These are phyloP conservation scores for Pteronotus mesoamericanus DNA, from an alignment of 2,797 vertebrate species.

Conservation along the genomic window DNA sequence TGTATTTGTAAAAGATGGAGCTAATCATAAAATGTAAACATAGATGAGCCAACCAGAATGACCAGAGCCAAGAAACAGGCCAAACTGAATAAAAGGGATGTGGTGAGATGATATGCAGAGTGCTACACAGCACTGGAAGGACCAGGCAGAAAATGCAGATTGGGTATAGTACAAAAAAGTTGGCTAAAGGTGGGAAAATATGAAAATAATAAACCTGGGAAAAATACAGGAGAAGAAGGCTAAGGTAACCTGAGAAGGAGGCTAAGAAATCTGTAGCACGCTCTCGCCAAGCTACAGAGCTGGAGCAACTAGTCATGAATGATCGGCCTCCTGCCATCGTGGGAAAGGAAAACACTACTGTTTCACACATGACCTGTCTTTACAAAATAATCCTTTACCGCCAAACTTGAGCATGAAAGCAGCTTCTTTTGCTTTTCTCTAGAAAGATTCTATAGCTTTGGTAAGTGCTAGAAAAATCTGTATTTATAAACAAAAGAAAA, in stretches of 20 bases:
- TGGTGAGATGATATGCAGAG: not conserved
- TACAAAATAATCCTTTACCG: not conserved
- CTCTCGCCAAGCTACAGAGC: not conserved
- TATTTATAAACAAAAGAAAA: not conserved
- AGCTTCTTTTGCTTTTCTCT: not conserved
- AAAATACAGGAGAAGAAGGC: not conserved
- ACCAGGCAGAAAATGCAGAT: not conserved
- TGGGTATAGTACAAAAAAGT: not conserved
- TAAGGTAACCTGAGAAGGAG: not conserved
- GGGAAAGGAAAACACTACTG: not conserved
- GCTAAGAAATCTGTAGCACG: not conserved
- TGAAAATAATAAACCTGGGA: not conserved
- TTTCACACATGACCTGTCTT: not conserved
- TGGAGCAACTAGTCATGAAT: not conserved
- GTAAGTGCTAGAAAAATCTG: not conserved
- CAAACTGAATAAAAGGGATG: not conserved
- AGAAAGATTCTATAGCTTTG: not conserved
- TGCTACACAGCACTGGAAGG: fast-evolving
- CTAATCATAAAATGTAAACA: not conserved
- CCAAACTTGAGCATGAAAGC: not conserved
- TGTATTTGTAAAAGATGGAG: not conserved
- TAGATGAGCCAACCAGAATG: not conserved
- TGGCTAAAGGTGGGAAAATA: not conserved
- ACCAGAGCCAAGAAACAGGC: not conserved
- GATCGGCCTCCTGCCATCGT: not conserved